Conservation (phyloP, 1,140 invertebrate genomes). For the Wiebesia pumilae region DNA sequence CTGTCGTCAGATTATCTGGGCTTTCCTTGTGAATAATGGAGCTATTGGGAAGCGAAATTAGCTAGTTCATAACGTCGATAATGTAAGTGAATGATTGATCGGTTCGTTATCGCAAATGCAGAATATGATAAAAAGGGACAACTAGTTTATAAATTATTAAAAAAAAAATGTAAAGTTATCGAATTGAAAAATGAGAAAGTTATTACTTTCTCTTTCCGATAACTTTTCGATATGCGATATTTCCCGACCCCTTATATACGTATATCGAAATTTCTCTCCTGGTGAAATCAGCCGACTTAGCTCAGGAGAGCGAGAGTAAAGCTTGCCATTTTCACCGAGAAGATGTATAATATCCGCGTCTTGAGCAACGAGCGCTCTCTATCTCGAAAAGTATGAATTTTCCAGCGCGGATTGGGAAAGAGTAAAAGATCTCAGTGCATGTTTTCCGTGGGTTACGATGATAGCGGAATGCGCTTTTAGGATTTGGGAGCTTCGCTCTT, state of each 20-base stretch:
- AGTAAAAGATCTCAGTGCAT: constrained; percentile 1
- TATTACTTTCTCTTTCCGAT: constrained; percentile 2
- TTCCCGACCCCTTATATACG: neutral
- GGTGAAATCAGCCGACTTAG: constrained; percentile 13
- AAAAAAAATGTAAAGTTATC: neutral
- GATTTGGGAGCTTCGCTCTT: constrained; percentile 28
- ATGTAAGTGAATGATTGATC: neutral
- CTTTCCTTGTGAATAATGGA: neutral
- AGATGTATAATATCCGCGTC: constrained; percentile 6
- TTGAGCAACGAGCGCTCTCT: constrained; percentile 8
- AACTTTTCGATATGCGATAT: neutral
- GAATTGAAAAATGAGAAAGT: neutral
- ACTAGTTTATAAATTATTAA: neutral
- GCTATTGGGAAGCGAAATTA: neutral
- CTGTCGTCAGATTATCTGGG: neutral
- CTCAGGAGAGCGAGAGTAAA: neutral
- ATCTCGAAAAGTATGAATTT: constrained; percentile 37
- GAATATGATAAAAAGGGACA: neutral
- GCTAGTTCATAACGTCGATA: neutral
- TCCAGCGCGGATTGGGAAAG: constrained; percentile 1
- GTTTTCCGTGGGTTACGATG: neutral
- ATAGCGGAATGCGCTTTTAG: constrained; percentile 12
- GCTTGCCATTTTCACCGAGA: constrained; percentile 6
- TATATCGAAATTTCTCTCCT: neutral
- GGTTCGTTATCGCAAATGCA: neutral